These are phyloP conservation scores for Drosophila tropicalis DNA, from an alignment of 1,140 invertebrate genomes.

Conservation along the genomic window DNA sequence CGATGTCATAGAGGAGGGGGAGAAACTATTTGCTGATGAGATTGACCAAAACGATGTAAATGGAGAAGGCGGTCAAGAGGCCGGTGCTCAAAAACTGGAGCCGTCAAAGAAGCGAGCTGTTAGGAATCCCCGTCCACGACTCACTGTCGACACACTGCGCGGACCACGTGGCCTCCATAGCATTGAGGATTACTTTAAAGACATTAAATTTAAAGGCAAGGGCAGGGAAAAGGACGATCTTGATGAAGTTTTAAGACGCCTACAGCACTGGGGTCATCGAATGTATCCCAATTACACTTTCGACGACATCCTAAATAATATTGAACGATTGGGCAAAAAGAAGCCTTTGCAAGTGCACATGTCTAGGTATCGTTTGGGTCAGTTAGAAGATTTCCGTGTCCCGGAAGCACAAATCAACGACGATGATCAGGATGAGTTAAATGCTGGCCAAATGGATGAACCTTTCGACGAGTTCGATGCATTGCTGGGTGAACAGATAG, in stretches of 20 bases:
- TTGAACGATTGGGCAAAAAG: constrained; percentile 92
- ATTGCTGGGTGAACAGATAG: constrained; percentile 84
- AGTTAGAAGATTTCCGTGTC: constrained; percentile 82
- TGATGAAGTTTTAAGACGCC: constrained; percentile 89
- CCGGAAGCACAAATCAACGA: constrained; percentile 42
- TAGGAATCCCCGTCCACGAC: constrained; percentile 88
- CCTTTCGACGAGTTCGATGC: constrained; percentile 84
- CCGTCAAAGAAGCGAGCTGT: constrained; percentile 85
- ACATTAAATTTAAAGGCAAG: constrained; percentile 92
- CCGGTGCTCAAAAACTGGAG: constrained; percentile 67
- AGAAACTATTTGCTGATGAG: constrained; percentile 70
- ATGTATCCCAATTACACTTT: constrained; percentile 94
- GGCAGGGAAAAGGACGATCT: constrained; percentile 93
- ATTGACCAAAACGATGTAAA: constrained; percentile 45
- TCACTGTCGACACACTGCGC: constrained; percentile 89
- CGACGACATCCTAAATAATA: constrained; percentile 91
- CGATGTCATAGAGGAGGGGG: constrained; percentile 57
- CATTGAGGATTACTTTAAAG: constrained; percentile 91
- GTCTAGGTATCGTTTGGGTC: constrained; percentile 86
- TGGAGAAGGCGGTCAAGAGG: constrained; percentile 26
- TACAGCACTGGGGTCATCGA: constrained; percentile 97
- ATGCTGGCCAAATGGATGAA: constrained; percentile 72
- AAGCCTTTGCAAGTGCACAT: constrained; percentile 86
- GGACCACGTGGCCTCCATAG: constrained; percentile 91
- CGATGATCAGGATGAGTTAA: constrained; percentile 62